Base-by-base conservation (phyloP, 2,113 vertebrate genomes). In the Seriola rivoliana region DNA sequence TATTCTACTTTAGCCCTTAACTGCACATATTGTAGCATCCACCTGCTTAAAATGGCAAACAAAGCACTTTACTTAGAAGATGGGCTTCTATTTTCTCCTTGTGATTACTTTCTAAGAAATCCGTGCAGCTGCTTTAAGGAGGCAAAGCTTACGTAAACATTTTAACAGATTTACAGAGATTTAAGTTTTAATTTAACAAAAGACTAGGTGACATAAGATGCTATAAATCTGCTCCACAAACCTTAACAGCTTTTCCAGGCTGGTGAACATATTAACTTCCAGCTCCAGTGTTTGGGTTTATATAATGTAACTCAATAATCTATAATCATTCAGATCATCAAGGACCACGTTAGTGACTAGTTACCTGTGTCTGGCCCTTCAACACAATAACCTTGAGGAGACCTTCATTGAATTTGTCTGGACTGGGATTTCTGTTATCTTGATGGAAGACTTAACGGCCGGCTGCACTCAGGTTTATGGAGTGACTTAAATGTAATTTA, bases 401-500 rank as follows among this genome's bases (percentile, higher is more conserved):
- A 88, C 87, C 78, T 87, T 86, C 46, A 68, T 14, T 80, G 40
- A 75, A 77, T 75, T 52, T 0, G 66, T 70, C 62, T 80, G 62
- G 8, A 75, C 84, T 86, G 58, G 40, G 72, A 82, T 86, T 81
- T 23, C 50, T 76, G 73, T n/a, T 63, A n/a, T 69, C 36, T 73
- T 4, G 17, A 83, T 74, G 40, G 16, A 59, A 36, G 64, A 50
- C 48, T 88, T 81, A 50, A 82, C 1, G 3, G 58, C 46, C 71
- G 67, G 70, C 68, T 85, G 72, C 55, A 29, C 78, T 71, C 14
- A 48, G 58, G 34, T 85, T 91, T 84, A 88, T 84, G 58, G 63
- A 57, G 14, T 64, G 40, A 85, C 54, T 75, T n/a, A 38, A 58
- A 50, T 60, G n/a, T 78, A 54, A 81, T 90, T 82, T 80, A 89